Conservation (phyloP, 2,797 vertebrate genomes). For the Heterohyrax brucei region DNA sequence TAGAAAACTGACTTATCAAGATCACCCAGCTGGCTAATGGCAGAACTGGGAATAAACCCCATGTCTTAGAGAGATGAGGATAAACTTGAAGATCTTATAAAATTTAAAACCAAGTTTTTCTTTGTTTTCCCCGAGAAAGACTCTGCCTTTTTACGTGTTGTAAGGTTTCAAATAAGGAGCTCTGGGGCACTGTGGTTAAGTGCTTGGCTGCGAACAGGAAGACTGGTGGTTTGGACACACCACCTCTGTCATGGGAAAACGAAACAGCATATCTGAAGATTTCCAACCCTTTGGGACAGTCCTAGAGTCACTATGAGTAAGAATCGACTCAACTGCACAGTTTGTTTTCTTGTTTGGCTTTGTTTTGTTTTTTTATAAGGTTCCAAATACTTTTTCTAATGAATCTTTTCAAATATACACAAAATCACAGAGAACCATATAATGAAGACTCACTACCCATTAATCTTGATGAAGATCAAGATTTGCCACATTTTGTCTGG, state of each 20-base stretch:
- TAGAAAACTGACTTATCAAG: neutral
- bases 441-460: neutral
- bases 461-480: neutral
- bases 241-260: neutral
- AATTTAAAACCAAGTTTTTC: slow-evolving; percentile 1
- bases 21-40: neutral
- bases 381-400: neutral
- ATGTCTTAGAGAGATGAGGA: neutral
- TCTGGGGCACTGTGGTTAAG: no score
- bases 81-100: neutral
- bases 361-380: neutral
- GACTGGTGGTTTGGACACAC: neutral
- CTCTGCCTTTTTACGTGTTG: neutral
- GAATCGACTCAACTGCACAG: no score
- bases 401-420: slow-evolving; percentile 10
- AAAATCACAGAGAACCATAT: slow-evolving; percentile 2
- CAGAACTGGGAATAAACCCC: neutral
- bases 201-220: neutral
- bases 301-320: no score
- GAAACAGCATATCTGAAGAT: no score
- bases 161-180: neutral
- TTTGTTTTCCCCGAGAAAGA: neutral
- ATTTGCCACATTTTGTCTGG: neutral
- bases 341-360: no score
- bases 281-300: no score